These are phyloP conservation scores for Dromiciops gliroides DNA, from an alignment of 2,113 vertebrate species.

Conservation along the genomic window DNA sequence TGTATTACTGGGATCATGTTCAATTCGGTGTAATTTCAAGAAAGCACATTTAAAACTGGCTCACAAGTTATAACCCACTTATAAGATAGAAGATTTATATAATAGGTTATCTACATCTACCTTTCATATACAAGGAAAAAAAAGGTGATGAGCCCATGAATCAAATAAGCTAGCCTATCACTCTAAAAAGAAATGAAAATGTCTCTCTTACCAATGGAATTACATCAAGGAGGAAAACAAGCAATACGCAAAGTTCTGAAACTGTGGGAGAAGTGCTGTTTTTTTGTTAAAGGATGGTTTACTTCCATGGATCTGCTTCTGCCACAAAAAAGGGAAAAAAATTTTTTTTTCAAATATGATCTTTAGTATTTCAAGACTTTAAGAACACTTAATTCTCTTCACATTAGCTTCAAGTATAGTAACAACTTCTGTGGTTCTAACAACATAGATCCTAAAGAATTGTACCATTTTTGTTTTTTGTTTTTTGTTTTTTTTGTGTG, in stretches of 20 bases:
- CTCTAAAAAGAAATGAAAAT: not conserved
- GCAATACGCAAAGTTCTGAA: conserved; percentile 91
- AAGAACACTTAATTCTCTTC: not conserved
- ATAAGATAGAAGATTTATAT: not conserved
- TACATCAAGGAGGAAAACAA: conserved; percentile 95
- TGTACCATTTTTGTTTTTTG: too few species aligned
- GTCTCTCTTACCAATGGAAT: conserved; percentile 91
- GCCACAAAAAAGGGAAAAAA: conserved; percentile 55
- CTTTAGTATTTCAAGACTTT: not conserved
- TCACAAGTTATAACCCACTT: not conserved
- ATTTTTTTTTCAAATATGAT: not conserved
- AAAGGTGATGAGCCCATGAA: not conserved
- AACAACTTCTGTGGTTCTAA: not conserved
- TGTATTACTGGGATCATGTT: fast-evolving
- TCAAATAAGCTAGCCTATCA: not conserved
- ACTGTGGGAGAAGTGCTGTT: conserved; percentile 83
- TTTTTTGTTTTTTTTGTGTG: too few species aligned
- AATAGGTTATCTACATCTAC: not conserved
- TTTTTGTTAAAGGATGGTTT: conserved; percentile 49
- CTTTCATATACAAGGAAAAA: not conserved
- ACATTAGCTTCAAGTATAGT: not conserved
- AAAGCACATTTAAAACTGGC: not conserved
- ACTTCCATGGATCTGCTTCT: conserved; percentile 77
- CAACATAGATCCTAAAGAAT: not conserved
- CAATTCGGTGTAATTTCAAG: not conserved